phyloP scores from a whole-genome alignment of 2,888 invertebrate species.

The Diaperis boleti region DNA sequence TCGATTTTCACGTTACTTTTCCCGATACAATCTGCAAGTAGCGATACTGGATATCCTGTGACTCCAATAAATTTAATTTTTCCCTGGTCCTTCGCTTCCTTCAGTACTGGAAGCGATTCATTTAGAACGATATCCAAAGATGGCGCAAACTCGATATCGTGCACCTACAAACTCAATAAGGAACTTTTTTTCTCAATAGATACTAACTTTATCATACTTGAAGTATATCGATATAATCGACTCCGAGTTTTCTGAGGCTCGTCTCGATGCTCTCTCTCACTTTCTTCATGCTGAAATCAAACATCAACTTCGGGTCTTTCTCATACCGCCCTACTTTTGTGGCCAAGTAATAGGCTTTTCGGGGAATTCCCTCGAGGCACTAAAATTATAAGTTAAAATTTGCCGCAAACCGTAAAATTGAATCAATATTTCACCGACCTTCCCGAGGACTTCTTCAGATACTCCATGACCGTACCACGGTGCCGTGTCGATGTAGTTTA shows the following conservation, averaged over 20 bases:
- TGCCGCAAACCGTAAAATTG: no score
- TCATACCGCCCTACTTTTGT: constrained; percentile 94
- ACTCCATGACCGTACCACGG: constrained; percentile 93
- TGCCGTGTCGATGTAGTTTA: constrained; percentile 94
- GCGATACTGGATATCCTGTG: constrained; percentile 86
- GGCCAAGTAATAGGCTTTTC: constrained; percentile 87
- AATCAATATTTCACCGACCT: constrained; percentile 68
- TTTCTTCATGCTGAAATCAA: constrained; percentile 86
- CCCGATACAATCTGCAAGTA: constrained; percentile 80
- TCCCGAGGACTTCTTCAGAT: constrained; percentile 86
- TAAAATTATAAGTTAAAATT: constrained; percentile 43
- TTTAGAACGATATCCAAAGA: constrained; percentile 80
- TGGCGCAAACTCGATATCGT: constrained; percentile 90
- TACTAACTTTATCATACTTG: constrained; percentile 69
- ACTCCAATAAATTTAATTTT: constrained; percentile 86
- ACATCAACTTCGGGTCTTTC: constrained; percentile 77
- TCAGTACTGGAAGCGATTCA: constrained; percentile 88
- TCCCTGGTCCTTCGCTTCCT: constrained; percentile 78
- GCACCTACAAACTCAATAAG: constrained; percentile 73
- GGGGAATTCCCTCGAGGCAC: constrained; percentile 83
- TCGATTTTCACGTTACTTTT: constrained; percentile 73
- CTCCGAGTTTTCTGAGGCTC: constrained; percentile 78
- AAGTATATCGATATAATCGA: constrained; percentile 89
- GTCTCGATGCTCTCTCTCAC: constrained; percentile 80
- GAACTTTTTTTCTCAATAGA: background rate